These are phyloP conservation scores for Ichneumon xanthorius DNA, from an alignment of 2,888 invertebrate genomes.

Conservation along the genomic window DNA sequence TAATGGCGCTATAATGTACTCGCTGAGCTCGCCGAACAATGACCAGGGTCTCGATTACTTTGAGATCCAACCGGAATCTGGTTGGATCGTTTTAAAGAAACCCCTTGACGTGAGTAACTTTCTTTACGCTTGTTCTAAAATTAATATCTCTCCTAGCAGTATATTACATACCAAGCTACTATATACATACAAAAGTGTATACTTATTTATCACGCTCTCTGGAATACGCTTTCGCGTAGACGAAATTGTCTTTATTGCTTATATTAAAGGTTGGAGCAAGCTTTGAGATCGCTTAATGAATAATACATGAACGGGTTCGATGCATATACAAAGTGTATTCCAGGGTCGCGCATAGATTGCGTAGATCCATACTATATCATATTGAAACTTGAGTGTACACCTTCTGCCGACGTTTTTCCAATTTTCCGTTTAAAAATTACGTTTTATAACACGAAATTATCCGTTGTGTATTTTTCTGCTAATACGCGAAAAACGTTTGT, in stretches of 20 bases:
- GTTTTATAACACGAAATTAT: slow-evolving; percentile 79
- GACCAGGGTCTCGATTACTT: slow-evolving; percentile 95
- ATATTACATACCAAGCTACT: slow-evolving; percentile 64
- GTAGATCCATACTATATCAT: slow-evolving; percentile 72
- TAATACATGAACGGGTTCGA: neutral
- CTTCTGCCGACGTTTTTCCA: slow-evolving; percentile 82
- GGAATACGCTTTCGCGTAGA: slow-evolving; percentile 67
- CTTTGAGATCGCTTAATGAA: neutral
- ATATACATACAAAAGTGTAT: slow-evolving; percentile 65
- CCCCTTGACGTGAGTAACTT: slow-evolving; percentile 96
- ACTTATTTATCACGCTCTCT: slow-evolving; percentile 69
- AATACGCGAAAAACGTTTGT: slow-evolving; percentile 76
- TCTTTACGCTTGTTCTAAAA: slow-evolving; percentile 37
- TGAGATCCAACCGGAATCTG: slow-evolving; percentile 98
- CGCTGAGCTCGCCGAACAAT: slow-evolving; percentile 95
- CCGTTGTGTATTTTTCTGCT: slow-evolving; percentile 77
- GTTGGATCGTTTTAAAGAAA: slow-evolving; percentile 98
- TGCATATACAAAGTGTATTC: slow-evolving; percentile 60
- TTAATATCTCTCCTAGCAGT: slow-evolving; percentile 70
- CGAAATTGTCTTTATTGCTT: slow-evolving; percentile 3
- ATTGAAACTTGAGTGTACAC: slow-evolving; percentile 81
- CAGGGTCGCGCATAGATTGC: slow-evolving; percentile 71
- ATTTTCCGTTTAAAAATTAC: slow-evolving; percentile 81
- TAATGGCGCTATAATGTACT: slow-evolving; percentile 97
- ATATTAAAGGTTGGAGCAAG: neutral